These are phyloP conservation scores for Sebastes elongatus DNA, from an alignment of 2,797 vertebrate species.

Conservation along the genomic window DNA sequence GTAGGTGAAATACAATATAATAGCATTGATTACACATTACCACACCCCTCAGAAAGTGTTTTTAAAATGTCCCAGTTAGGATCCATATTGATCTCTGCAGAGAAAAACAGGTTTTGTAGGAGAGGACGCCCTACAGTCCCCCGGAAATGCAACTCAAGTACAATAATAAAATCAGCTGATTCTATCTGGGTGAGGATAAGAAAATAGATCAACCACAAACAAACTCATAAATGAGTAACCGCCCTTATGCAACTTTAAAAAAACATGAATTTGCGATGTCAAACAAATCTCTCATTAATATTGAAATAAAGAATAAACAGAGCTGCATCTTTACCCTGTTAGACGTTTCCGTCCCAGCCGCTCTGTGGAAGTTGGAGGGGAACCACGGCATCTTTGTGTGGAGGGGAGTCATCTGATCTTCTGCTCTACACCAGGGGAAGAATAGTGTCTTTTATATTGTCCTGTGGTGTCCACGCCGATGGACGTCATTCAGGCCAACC, in stretches of 20 bases:
- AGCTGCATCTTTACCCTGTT: constrained; percentile 59
- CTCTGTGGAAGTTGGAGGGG: constrained; percentile 35
- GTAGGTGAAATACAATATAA: neutral
- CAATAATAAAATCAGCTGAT: neutral
- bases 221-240: too few species aligned
- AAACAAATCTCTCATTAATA: neutral
- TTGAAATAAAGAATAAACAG: neutral
- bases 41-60: neutral
- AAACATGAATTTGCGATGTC: neutral
- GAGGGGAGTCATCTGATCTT: constrained; percentile 29
- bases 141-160: fast-evolving
- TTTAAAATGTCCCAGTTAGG: neutral
- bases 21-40: neutral
- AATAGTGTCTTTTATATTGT: constrained; percentile 62
- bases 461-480: neutral
- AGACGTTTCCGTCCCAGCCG: constrained; percentile 42
- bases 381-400: constrained; percentile 52
- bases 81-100: neutral
- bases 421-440: neutral
- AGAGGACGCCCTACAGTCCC: neutral
- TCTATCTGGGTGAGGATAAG: too few species aligned
- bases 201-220: too few species aligned
- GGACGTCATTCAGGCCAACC: constrained; percentile 49
- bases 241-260: neutral
- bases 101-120: neutral